Evolutionary conservation across 2,888 invertebrate species (phyloP).

Genomic region (Oligia fasciuncula): DNA sequence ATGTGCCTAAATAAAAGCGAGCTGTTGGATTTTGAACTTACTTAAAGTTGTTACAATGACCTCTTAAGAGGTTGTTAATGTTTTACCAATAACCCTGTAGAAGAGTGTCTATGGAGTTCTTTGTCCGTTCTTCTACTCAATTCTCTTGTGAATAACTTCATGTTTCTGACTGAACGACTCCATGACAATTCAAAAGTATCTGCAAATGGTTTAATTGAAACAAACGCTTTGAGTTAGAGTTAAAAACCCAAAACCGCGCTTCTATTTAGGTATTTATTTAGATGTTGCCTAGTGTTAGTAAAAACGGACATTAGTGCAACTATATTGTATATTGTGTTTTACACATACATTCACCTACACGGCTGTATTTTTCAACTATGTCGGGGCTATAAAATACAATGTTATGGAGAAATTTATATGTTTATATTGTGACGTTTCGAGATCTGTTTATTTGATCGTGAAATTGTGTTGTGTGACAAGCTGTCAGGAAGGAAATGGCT

Average conservation of each 20-base stretch:
- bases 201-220: no score
- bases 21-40: neutral
- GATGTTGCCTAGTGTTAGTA: no score
- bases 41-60: no score
- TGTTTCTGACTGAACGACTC: no score
- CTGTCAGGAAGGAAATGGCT: neutral
- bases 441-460: constrained; percentile 33
- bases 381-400: constrained; percentile 31
- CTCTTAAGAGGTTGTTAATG: no score
- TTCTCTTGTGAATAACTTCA: no score
- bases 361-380: constrained; percentile 36
- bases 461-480: constrained; percentile 10
- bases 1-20: neutral
- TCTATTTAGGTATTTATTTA: neutral
- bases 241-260: neutral
- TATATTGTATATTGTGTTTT: constrained; percentile 36
- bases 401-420: constrained; percentile 28
- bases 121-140: no score
- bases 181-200: no score
- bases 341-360: neutral
- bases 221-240: neutral
- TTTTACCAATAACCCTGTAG: no score
- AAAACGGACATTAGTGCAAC: no score
- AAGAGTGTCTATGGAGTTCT: no score
- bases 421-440: constrained; percentile 24